These are phyloP conservation scores for Furnarius figulus DNA, from an alignment of 2,113 vertebrate species.

Conservation along the genomic window DNA sequence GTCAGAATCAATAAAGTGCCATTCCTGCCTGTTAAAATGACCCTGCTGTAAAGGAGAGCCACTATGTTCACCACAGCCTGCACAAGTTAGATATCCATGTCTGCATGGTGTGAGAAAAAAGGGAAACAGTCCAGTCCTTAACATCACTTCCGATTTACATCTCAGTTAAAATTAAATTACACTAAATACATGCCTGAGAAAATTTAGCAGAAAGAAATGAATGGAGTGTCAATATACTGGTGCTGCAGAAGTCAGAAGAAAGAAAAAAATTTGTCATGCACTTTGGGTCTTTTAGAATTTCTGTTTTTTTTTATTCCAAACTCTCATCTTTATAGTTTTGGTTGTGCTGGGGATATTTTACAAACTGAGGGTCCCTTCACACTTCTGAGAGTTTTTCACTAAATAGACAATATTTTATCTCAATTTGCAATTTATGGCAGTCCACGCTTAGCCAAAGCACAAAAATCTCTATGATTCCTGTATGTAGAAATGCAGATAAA, in stretches of 20 bases:
- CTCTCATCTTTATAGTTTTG: neutral
- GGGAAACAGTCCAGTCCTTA: neutral
- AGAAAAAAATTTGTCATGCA: neutral
- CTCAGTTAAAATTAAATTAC: neutral
- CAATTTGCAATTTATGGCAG: neutral
- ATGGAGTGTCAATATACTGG: fast-evolving
- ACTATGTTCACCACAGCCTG: neutral
- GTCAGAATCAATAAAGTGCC: constrained; percentile 8
- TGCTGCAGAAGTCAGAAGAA: neutral
- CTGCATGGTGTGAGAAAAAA: neutral
- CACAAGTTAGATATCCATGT: neutral
- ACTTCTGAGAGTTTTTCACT: neutral
- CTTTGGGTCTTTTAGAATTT: neutral
- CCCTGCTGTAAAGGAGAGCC: neutral
- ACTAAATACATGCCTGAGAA: neutral
- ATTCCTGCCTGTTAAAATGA: constrained; percentile 32
- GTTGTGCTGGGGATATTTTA: neutral
- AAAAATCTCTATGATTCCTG: neutral
- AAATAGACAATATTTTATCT: neutral
- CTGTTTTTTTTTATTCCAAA: neutral
- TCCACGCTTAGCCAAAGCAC: neutral
- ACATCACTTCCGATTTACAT: neutral
- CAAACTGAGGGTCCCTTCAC: neutral
- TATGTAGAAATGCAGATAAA: constrained; percentile 10
- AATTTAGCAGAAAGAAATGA: neutral